Percentiles rank a stretch among this genome's conserved stretches.
Evolutionary conservation across 2,797 vertebrate genomes (phyloP).

Genomic region (Poeciliopsis infans): DNA sequence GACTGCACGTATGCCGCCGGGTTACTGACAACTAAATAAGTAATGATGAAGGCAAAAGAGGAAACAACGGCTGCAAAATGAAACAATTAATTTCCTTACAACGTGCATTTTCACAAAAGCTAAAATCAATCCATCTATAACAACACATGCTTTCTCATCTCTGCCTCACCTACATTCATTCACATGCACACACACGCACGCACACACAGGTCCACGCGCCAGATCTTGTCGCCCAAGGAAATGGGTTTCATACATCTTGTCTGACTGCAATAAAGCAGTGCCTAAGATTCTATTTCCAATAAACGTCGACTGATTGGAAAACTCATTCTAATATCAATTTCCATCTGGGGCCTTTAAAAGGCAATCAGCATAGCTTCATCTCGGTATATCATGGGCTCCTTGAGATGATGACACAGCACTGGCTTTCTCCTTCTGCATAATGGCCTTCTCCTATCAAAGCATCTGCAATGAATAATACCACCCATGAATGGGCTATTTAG

Average conservation of each 20-base stretch:
- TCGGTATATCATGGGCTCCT: conserved; percentile 83
- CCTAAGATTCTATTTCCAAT: conserved; percentile 83
- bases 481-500: conserved; percentile 84
- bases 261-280: conserved; percentile 82
- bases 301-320: conserved; percentile 86
- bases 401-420: conserved; percentile 86
- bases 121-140: conserved; percentile 72
- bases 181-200: conserved; percentile 23
- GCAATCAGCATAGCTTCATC: conserved; percentile 86
- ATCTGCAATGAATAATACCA: conserved; percentile 85
- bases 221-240: conserved; percentile 79
- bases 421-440: conserved; percentile 81
- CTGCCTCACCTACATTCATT: conserved; percentile 13
- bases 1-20: conserved; percentile 21
- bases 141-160: conserved; percentile 63
- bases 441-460: conserved; percentile 83
- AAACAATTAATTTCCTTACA: conserved; percentile 69
- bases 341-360: conserved; percentile 86
- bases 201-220: conserved; percentile 50
- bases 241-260: conserved; percentile 83
- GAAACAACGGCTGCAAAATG: conserved; percentile 57
- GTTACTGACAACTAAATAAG: conserved; percentile 60
- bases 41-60: conserved; percentile 54
- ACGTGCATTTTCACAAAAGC: conserved; percentile 49
- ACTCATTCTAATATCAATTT: conserved; percentile 87